These are phyloP conservation scores for Eulithis testata DNA, from an alignment of 2,888 invertebrate species.

Conservation along the genomic window DNA sequence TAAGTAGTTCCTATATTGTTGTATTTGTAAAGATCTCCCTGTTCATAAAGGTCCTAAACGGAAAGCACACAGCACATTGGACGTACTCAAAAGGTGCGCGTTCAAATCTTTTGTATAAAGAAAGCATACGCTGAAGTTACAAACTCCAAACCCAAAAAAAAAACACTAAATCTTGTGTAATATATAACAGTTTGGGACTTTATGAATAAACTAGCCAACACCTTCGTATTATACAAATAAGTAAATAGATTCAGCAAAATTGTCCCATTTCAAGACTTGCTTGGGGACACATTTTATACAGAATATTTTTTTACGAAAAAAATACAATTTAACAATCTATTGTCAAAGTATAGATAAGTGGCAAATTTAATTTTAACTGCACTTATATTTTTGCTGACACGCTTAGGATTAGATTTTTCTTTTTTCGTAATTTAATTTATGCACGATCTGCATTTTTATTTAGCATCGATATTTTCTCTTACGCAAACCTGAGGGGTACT, in stretches of 20 bases:
- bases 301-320: slow-evolving; percentile 82
- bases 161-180: too few relatives aligned
- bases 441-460: slow-evolving; percentile 83
- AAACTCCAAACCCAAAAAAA: too few relatives aligned
- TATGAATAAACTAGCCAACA: slow-evolving; percentile 8
- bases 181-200: neutral
- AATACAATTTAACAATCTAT: slow-evolving; percentile 62
- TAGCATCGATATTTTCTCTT: slow-evolving; percentile 68
- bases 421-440: slow-evolving; percentile 79
- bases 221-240: slow-evolving; percentile 10
- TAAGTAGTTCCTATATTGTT: slow-evolving; percentile 32
- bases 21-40: slow-evolving; percentile 17
- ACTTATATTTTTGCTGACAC: slow-evolving; percentile 84
- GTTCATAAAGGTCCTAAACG: neutral
- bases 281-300: slow-evolving; percentile 82
- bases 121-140: neutral
- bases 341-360: slow-evolving; percentile 80
- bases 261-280: slow-evolving; percentile 62
- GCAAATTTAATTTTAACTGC: slow-evolving; percentile 80
- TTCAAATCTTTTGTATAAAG: slow-evolving; percentile 23
- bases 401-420: slow-evolving; percentile 75
- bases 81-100: slow-evolving; percentile 13
- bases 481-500: slow-evolving; percentile 55
- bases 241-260: slow-evolving; percentile 54
- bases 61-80: neutral